Evolutionary conservation across 1,140 invertebrate species (phyloP).

Genomic region (Asbolus verrucosus): DNA sequence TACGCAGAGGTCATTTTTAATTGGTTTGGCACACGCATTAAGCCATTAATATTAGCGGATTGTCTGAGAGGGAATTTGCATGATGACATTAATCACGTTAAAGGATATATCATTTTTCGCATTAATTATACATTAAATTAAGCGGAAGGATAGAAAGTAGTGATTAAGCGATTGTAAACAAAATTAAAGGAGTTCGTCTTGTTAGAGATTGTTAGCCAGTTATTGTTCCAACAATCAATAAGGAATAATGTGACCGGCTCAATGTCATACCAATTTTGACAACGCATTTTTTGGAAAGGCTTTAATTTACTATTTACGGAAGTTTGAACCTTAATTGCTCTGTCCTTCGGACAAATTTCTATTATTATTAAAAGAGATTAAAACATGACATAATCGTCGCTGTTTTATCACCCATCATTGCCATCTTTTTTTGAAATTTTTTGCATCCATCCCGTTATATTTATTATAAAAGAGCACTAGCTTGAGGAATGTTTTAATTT

Average conservation of each 20-base stretch:
- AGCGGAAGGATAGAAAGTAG: conserved; percentile 27
- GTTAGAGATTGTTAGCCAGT: conserved; percentile 10
- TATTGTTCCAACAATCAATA: conserved; percentile 27
- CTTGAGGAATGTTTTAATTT: not conserved
- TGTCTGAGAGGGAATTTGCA: not conserved
- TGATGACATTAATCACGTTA: conserved; percentile 11
- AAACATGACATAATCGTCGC: not conserved
- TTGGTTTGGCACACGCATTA: not conserved
- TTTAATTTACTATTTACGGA: conserved; percentile 4
- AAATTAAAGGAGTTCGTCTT: conserved; percentile 17
- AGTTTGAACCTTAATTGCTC: not conserved
- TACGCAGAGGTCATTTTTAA: conserved; percentile 13
- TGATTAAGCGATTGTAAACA: conserved; percentile 35
- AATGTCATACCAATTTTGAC: not conserved
- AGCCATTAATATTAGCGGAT: not conserved
- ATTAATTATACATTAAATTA: conserved; percentile 17
- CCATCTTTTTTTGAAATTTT: not conserved
- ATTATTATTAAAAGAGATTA: no score
- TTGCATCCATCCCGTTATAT: no score
- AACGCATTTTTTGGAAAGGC: conserved; percentile 1
- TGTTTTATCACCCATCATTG: not conserved
- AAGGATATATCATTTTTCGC: conserved; percentile 30
- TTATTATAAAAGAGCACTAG: no score
- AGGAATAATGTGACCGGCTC: not conserved
- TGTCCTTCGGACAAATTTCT: not conserved